A percentile compares a stretch with the other conserved stretches of the same genome.
Conservation (phyloP, 2,888 invertebrate genomes). For the Amblyjoppa fuscipennis region DNA sequence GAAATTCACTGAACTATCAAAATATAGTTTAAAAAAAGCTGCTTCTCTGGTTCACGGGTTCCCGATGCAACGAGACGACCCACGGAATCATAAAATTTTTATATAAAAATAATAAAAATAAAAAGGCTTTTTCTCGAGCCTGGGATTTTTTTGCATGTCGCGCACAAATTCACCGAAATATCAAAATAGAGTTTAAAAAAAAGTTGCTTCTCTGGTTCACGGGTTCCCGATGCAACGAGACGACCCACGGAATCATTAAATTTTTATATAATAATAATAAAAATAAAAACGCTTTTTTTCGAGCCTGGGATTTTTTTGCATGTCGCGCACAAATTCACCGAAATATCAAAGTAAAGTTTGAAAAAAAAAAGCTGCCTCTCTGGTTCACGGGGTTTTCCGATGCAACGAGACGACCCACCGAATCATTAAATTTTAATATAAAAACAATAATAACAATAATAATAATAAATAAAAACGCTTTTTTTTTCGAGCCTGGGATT, state of each 20-base stretch:
- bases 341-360: background rate
- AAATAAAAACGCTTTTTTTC: slow-evolving; percentile 13
- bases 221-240: background rate
- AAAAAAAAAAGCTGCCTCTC: background rate
- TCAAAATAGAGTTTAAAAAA: background rate
- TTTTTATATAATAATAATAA: background rate
- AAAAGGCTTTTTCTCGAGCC: background rate
- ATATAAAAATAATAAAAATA: slow-evolving; percentile 12
- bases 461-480: background rate
- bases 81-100: background rate
- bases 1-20: background rate
- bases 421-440: background rate
- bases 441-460: slow-evolving; percentile 11
- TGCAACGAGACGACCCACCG: slow-evolving; percentile 4
- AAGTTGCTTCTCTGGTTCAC: no score
- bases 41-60: no score
- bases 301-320: slow-evolving; percentile 19
- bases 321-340: background rate
- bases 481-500: slow-evolving; percentile 14
- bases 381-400: background rate
- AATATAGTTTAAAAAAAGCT: background rate
- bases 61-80: slow-evolving; percentile 10
- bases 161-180: background rate
- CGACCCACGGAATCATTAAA: background rate
- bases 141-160: slow-evolving; percentile 19